These are phyloP conservation scores for Oreocharis arfaki DNA, from an alignment of 2,113 vertebrate species.

Conservation along the genomic window DNA sequence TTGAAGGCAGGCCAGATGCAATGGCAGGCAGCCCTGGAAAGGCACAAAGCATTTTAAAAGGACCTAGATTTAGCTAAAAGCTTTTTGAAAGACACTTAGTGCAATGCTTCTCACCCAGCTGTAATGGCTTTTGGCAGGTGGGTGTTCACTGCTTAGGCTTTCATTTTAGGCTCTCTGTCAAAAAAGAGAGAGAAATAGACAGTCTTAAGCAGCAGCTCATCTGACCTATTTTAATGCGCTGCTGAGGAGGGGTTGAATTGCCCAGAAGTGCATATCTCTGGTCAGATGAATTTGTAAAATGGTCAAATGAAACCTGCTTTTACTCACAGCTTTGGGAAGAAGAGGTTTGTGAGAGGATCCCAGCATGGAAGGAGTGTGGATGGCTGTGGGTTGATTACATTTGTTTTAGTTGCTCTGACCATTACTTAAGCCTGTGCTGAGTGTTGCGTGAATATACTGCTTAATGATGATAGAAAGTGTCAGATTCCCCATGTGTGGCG, in stretches of 20 bases:
- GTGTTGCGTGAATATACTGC: not conserved
- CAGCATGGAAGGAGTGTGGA: not conserved
- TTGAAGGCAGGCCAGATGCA: not conserved
- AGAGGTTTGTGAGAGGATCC: not conserved
- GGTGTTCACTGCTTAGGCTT: not conserved
- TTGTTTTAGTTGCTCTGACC: not conserved
- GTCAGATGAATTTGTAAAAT: not conserved
- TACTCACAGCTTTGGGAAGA: not conserved
- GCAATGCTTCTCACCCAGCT: not conserved
- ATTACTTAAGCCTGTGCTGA: not conserved
- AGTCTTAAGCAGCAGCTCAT: not conserved
- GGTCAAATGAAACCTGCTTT: not conserved
- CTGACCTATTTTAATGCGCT: not conserved
- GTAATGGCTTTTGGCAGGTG: not conserved
- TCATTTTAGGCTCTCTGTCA: not conserved
- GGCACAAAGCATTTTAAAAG: not conserved
- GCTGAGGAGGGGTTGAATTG: not conserved
- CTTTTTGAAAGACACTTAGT: not conserved
- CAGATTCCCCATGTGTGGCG: not conserved
- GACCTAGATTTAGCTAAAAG: not conserved
- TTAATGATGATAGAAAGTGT: constrained; percentile 1
- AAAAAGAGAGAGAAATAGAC: not conserved
- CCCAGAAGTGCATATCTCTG: not conserved
- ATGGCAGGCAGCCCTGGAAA: not conserved
- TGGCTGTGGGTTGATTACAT: not conserved